phyloP scores from a whole-genome alignment of 2,113 vertebrate genomes.

The Ciconia boyciana region DNA sequence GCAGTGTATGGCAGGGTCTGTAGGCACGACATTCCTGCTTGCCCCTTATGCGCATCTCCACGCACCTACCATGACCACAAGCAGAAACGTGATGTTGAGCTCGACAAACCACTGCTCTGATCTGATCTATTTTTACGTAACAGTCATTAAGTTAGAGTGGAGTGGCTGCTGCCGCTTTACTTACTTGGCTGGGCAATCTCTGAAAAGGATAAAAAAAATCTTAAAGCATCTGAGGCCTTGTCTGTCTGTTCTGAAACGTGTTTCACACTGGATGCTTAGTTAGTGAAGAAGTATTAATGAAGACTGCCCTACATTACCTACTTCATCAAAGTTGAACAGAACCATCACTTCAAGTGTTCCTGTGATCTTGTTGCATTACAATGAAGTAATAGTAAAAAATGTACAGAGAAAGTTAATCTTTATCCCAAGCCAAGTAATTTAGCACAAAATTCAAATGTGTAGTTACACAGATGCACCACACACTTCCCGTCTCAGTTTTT shows the following conservation, averaged over 20 bases:
- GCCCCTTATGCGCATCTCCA: rapidly evolving
- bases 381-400: not conserved
- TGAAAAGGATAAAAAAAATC: not conserved
- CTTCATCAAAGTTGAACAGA: not conserved
- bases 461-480: not conserved
- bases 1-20: not conserved
- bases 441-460: not conserved
- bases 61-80: not conserved
- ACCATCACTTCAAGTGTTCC: not conserved
- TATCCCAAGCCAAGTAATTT: not conserved
- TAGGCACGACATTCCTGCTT: not conserved
- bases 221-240: not conserved
- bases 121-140: not conserved
- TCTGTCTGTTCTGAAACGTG: not conserved
- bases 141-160: not conserved
- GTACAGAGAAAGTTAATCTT: not conserved
- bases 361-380: not conserved
- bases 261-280: not conserved
- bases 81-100: not conserved
- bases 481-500: not conserved
- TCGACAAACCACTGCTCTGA: not conserved
- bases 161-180: not conserved
- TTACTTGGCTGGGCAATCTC: not conserved
- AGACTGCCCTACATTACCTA: not conserved
- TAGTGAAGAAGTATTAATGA: not conserved